Evolutionary conservation across 2,888 invertebrate species (phyloP).

Genomic region (Formica aserva): DNA sequence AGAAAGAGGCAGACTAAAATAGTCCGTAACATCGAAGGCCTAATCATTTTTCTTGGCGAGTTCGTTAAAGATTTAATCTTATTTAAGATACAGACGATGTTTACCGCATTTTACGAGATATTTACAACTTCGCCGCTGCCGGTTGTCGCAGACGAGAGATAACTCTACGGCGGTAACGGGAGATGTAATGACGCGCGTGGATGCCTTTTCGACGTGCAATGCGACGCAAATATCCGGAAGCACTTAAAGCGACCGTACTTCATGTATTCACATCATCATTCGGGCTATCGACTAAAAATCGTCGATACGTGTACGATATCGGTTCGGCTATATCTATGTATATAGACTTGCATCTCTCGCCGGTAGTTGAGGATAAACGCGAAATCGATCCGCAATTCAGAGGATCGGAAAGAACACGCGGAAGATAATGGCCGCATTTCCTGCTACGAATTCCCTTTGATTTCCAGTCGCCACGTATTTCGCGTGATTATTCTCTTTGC

Average conservation of each 20-base stretch:
- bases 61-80: slow-evolving; percentile 50
- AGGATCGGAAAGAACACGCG: slow-evolving; percentile 36
- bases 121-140: slow-evolving; percentile 34
- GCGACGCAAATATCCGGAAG: slow-evolving; percentile 48
- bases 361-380: slow-evolving; percentile 25
- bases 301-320: background rate
- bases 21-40: background rate
- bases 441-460: slow-evolving; percentile 71
- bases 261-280: slow-evolving; percentile 4
- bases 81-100: slow-evolving; percentile 9
- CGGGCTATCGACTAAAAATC: slow-evolving; percentile 39
- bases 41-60: background rate
- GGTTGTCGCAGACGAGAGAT: slow-evolving; percentile 7
- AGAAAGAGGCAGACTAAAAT: background rate
- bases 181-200: slow-evolving; percentile 32
- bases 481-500: slow-evolving; percentile 68
- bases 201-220: slow-evolving; percentile 17
- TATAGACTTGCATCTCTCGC: background rate
- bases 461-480: slow-evolving; percentile 40
- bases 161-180: slow-evolving; percentile 18
- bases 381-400: slow-evolving; percentile 34
- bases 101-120: slow-evolving; percentile 42
- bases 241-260: slow-evolving; percentile 36
- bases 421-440: slow-evolving; percentile 57
- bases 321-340: background rate